Percentiles rank a stretch among this genome's conserved stretches.
Conservation (phyloP, 2,797 vertebrate genomes). For the Jordanella pulchra region DNA sequence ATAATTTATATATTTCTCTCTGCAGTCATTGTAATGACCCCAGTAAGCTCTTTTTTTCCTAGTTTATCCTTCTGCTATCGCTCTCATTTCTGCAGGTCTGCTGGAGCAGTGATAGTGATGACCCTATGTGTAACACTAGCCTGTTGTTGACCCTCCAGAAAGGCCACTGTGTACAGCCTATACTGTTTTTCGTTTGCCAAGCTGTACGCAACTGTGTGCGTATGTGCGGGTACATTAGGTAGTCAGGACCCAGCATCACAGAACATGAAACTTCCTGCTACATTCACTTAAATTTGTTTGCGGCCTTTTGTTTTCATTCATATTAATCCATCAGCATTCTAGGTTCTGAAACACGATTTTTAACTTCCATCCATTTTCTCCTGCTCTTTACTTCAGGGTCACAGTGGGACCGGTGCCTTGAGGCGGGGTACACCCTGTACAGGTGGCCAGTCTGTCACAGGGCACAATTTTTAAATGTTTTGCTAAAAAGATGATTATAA, state of each 20-base stretch:
- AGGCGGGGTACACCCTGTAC: too few relatives aligned
- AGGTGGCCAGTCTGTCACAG: too few relatives aligned
- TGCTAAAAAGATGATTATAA: not conserved
- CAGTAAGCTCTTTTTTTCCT: constrained; percentile 7
- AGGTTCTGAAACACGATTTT: not conserved
- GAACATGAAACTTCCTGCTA: not conserved
- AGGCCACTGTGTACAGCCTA: constrained; percentile 61
- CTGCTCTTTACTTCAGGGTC: too few relatives aligned
- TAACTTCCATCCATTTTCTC: too few relatives aligned
- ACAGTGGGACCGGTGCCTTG: too few relatives aligned
- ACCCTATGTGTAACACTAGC: constrained; percentile 67
- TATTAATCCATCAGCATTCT: not conserved
- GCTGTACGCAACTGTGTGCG: not conserved
- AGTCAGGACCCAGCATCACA: not conserved
- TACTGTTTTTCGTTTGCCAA: constrained; percentile 48
- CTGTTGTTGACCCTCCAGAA: constrained; percentile 64
- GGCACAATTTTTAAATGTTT: not conserved
- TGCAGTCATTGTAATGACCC: not conserved
- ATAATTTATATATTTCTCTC: constrained; percentile 30
- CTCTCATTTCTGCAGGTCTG: constrained; percentile 55
- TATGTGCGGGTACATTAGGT: constrained; percentile 6
- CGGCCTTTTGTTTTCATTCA: not conserved
- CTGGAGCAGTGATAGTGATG: constrained; percentile 65
- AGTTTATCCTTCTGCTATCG: constrained; percentile 44
- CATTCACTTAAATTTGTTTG: not conserved